Evolutionary conservation across 2,797 vertebrate species (phyloP).

Genomic region (Chelidonichthys spinosus): DNA sequence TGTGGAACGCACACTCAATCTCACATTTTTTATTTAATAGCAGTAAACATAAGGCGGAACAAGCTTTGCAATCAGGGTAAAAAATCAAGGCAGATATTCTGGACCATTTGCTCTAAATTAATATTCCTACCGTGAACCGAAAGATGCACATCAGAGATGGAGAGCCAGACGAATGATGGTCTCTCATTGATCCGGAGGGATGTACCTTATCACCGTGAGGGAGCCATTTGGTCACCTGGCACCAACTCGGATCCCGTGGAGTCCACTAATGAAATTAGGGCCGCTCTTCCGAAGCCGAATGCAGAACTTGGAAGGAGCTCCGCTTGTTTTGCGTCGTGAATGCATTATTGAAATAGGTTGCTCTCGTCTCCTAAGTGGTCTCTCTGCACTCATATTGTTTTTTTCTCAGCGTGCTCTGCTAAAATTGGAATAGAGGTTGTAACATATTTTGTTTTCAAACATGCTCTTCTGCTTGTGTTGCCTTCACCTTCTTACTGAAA

Average conservation of each 20-base stretch:
- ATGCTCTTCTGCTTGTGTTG: constrained; percentile 11
- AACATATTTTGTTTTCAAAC: constrained; percentile 51
- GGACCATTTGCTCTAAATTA: constrained; percentile 33
- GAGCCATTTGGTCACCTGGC: constrained; percentile 64
- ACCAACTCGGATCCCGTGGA: constrained; percentile 45
- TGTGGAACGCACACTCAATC: neutral
- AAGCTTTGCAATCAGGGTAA: neutral
- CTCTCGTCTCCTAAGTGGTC: constrained; percentile 62
- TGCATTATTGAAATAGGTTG: constrained; percentile 74
- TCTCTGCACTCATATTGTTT: constrained; percentile 58
- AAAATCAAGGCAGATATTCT: neutral
- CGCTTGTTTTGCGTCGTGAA: constrained; percentile 52
- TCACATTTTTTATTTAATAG: neutral
- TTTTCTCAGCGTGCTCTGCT: constrained; percentile 43
- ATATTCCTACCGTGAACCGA: constrained; percentile 32
- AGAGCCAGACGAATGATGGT: constrained; percentile 51
- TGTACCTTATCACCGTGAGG: constrained; percentile 46
- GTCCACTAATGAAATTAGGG: constrained; percentile 70
- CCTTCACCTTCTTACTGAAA: constrained; percentile 22
- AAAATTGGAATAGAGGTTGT: constrained; percentile 49
- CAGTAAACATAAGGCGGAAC: neutral
- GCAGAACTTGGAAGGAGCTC: constrained; percentile 59
- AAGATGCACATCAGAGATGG: constrained; percentile 31
- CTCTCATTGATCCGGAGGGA: constrained; percentile 46
- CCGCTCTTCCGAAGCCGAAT: constrained; percentile 60